Percentiles rank a stretch among this genome's conserved stretches.
Conservation (phyloP, 1,140 invertebrate genomes). For the Drosophila rufa region DNA sequence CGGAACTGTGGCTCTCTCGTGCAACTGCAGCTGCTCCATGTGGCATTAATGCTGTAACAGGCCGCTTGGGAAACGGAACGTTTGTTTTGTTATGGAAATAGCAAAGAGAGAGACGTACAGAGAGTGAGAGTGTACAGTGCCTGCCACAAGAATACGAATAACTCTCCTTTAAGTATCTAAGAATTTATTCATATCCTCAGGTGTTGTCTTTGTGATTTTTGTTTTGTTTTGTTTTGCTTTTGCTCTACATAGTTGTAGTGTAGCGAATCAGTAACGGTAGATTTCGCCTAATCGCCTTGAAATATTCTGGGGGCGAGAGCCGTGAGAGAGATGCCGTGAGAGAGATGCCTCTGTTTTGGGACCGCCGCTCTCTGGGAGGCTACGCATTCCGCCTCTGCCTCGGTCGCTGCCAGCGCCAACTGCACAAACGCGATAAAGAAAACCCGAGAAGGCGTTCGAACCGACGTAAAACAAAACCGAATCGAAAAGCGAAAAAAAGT, state of each 20-base stretch:
- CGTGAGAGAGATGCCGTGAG: background rate
- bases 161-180: too few species aligned
- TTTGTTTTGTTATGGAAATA: slow-evolving; percentile 16
- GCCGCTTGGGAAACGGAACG: background rate
- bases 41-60: slow-evolving; percentile 19
- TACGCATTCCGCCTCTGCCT: slow-evolving; percentile 23
- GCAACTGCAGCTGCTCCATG: slow-evolving; percentile 23
- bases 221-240: background rate
- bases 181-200: background rate
- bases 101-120: background rate
- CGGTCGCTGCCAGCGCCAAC: slow-evolving; percentile 28
- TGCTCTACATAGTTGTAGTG: slow-evolving; percentile 2
- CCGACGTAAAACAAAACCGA: slow-evolving; percentile 34
- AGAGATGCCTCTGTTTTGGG: slow-evolving; percentile 38
- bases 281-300: slow-evolving; percentile 31
- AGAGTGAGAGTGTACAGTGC: slow-evolving; percentile 1
- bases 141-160: background rate
- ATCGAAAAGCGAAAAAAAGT: slow-evolving; percentile 66
- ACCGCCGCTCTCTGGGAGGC: slow-evolving; percentile 26
- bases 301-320: slow-evolving; percentile 2
- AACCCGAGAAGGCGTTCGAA: slow-evolving; percentile 71
- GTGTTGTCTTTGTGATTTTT: background rate
- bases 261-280: slow-evolving; percentile 29
- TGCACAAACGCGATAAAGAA: slow-evolving; percentile 80
- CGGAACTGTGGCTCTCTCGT: slow-evolving; percentile 29